These are phyloP conservation scores for Grammomys dolichurus DNA, from an alignment of 2,113 vertebrate genomes.

Conservation along the genomic window DNA sequence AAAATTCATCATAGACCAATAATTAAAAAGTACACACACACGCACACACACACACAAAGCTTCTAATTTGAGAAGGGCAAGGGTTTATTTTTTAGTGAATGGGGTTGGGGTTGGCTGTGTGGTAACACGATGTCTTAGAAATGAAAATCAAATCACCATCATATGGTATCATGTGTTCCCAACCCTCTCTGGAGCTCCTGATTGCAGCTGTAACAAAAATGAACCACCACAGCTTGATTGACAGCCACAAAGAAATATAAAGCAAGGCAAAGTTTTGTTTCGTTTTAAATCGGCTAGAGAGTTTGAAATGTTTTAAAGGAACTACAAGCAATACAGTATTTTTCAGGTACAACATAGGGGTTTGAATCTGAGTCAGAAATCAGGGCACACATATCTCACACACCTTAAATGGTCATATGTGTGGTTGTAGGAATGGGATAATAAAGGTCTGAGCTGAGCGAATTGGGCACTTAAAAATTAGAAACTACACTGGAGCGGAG, in stretches of 20 bases:
- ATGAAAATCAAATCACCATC: conserved; percentile 64
- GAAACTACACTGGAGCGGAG: background rate
- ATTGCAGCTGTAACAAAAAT: conserved; percentile 11
- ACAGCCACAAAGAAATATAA: conserved; percentile 16
- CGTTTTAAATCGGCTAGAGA: background rate
- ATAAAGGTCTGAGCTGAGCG: background rate
- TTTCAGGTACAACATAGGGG: conserved; percentile 35
- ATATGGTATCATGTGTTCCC: background rate
- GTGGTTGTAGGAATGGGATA: conserved; percentile 9
- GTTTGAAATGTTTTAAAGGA: conserved; percentile 61
- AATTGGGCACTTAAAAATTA: background rate
- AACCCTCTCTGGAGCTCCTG: background rate
- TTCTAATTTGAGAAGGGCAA: conserved; percentile 75
- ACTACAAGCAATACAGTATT: background rate
- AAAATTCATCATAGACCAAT: conserved; percentile 71
- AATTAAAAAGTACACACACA: conserved; percentile 70
- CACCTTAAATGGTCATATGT: conserved; percentile 22
- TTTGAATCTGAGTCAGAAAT: background rate
- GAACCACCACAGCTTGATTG: background rate
- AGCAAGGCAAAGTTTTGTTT: background rate
- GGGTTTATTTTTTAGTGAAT: conserved; percentile 74
- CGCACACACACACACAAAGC: background rate
- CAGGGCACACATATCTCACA: background rate
- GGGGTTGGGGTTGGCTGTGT: conserved; percentile 60
- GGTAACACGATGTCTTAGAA: conserved; percentile 67